A percentile compares a stretch with the other conserved stretches of the same genome.
phyloP scores from a whole-genome alignment of 2,888 invertebrate genomes.

The Andrena bicolor region DNA sequence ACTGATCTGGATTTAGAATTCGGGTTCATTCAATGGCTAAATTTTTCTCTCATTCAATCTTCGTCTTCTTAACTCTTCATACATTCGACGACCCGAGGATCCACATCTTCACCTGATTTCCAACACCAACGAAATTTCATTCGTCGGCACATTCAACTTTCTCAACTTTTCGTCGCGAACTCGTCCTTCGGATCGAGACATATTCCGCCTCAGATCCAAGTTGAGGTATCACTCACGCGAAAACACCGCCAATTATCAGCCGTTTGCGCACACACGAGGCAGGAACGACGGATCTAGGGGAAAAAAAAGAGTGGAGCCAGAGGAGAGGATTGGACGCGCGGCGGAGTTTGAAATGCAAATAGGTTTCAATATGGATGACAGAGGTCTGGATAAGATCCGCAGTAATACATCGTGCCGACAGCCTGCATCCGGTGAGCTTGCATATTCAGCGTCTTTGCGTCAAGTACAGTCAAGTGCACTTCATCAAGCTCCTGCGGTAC shows the following conservation, averaged over 20 bases:
- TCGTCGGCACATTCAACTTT: too few relatives aligned
- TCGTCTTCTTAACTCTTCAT: background rate
- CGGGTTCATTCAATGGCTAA: background rate
- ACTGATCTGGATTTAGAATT: background rate
- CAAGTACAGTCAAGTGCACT: conserved; percentile 79
- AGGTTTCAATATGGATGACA: conserved; percentile 78
- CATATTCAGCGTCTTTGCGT: conserved; percentile 82
- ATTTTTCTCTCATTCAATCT: background rate
- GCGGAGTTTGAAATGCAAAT: conserved; percentile 78
- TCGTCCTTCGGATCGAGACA: too few relatives aligned
- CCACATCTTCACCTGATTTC: too few relatives aligned
- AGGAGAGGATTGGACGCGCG: conserved; percentile 6
- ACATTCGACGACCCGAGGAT: too few relatives aligned
- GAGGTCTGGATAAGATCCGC: conserved; percentile 81
- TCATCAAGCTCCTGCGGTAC: conserved; percentile 75
- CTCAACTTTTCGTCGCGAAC: too few relatives aligned
- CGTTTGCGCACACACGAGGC: conserved; percentile 31
- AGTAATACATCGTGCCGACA: conserved; percentile 83
- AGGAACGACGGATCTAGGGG: conserved; percentile 3
- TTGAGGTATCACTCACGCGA: background rate
- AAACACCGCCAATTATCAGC: conserved; percentile 19
- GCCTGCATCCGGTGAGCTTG: conserved; percentile 82
- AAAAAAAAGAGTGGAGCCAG: background rate
- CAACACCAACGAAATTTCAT: too few relatives aligned
- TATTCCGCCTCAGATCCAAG: too few relatives aligned